A percentile compares a stretch with the other conserved stretches of the same genome.
These are phyloP conservation scores for Cyclargus thomasi DNA, from an alignment of 1,140 invertebrate species.

Conservation along the genomic window DNA sequence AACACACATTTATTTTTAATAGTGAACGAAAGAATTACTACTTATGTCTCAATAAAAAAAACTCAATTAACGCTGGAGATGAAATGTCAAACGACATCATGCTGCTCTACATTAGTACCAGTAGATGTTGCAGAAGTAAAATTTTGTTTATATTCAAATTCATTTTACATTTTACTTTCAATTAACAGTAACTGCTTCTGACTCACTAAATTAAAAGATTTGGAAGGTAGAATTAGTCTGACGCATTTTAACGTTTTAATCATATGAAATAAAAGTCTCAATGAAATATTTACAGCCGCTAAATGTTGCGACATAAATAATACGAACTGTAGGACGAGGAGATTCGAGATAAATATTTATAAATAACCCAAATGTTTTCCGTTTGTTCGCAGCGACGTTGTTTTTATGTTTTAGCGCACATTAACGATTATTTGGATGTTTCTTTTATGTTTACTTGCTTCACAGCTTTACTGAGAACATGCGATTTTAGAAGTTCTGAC, in stretches of 20 bases:
- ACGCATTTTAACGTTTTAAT: neutral
- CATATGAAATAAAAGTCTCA: neutral
- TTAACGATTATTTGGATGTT: neutral
- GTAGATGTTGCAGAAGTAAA: too few species aligned
- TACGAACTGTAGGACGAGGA: neutral
- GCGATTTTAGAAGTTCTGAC: too few species aligned
- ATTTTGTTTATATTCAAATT: too few species aligned
- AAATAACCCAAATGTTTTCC: neutral
- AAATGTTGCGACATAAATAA: neutral
- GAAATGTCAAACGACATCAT: too few species aligned
- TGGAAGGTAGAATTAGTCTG: neutral
- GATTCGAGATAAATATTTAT: conserved; percentile 6
- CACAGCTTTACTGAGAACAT: neutral
- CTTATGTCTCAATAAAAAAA: too few species aligned
- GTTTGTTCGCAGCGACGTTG: neutral
- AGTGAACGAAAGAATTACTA: too few species aligned
- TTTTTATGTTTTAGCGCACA: neutral
- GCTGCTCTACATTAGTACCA: too few species aligned
- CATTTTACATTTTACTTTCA: too few species aligned
- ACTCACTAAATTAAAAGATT: too few species aligned
- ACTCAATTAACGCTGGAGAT: too few species aligned
- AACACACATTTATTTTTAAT: too few species aligned
- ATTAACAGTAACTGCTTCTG: too few species aligned
- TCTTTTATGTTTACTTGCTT: neutral
- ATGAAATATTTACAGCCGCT: neutral